phyloP scores from a whole-genome alignment of 2,888 invertebrate genomes.

The Lasioglossum figueresi region DNA sequence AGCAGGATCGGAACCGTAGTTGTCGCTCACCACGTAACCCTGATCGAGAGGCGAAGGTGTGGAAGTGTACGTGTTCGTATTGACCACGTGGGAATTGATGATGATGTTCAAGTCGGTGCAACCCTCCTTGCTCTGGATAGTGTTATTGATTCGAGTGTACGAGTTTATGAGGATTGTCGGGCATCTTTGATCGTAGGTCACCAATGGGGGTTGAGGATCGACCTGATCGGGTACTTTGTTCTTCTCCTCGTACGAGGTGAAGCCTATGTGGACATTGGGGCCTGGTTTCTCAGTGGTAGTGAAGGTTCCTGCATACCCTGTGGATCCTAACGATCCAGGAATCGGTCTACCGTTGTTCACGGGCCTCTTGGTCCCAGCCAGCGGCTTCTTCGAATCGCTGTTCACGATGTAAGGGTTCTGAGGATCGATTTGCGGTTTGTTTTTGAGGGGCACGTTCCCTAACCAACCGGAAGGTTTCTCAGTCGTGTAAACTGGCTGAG shows the following conservation, averaged over 20 bases:
- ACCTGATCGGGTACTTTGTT: constrained; percentile 49
- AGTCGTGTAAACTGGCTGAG: constrained; percentile 12
- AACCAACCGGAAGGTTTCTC: constrained; percentile 1
- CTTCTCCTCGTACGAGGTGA: constrained; percentile 73
- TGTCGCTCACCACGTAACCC: constrained; percentile 59
- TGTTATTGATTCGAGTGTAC: constrained; percentile 81
- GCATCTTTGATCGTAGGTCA: constrained; percentile 71
- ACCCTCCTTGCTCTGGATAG: constrained; percentile 86
- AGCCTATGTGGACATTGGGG: constrained; percentile 80
- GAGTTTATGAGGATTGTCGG: constrained; percentile 82
- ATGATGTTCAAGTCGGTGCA: constrained; percentile 90
- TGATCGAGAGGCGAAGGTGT: not conserved
- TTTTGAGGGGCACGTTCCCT: not conserved
- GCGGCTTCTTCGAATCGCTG: constrained; percentile 68
- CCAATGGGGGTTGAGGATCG: constrained; percentile 27
- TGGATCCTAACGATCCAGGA: not conserved
- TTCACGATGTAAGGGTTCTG: constrained; percentile 79
- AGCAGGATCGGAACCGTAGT: constrained; percentile 39
- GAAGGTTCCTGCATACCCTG: constrained; percentile 7
- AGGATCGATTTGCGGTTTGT: constrained; percentile 57
- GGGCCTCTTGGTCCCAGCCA: constrained; percentile 45
- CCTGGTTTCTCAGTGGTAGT: constrained; percentile 24
- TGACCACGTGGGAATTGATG: constrained; percentile 89
- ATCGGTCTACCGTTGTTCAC: not conserved
- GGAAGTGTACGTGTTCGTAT: constrained; percentile 84